These are phyloP conservation scores for Tragulus kanchil DNA, from an alignment of 2,113 vertebrate genomes.

Conservation along the genomic window DNA sequence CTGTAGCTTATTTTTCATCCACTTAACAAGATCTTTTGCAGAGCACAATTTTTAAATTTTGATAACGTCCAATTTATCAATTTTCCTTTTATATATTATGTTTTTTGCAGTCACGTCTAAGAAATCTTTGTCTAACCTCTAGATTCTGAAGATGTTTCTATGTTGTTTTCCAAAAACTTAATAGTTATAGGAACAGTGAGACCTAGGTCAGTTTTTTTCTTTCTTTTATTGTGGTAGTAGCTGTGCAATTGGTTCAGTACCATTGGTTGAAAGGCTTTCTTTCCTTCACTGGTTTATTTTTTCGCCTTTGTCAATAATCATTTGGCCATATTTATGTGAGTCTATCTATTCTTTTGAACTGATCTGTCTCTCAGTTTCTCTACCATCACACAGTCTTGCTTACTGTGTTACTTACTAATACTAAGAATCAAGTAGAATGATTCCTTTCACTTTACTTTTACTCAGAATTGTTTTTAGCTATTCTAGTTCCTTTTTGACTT, in stretches of 20 bases:
- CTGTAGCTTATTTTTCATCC: not conserved
- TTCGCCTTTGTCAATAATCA: not conserved
- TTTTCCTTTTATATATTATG: not conserved
- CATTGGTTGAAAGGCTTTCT: not conserved
- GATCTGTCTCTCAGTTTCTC: not conserved
- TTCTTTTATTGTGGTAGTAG: not conserved
- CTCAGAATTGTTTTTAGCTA: not conserved
- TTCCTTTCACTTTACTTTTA: not conserved
- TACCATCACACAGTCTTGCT: not conserved
- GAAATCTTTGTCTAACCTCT: not conserved
- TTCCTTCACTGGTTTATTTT: not conserved
- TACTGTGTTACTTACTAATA: not conserved
- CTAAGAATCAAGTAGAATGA: not conserved
- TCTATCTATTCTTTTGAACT: not conserved
- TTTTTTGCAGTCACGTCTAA: conserved; percentile 31
- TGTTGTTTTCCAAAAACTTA: not conserved
- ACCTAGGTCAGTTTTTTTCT: not conserved
- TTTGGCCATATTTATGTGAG: not conserved
- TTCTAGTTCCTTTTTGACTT: conserved; percentile 34
- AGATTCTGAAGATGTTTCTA: not conserved
- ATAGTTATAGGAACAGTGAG: not conserved
- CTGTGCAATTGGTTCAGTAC: not conserved
- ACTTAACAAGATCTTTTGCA: not conserved
- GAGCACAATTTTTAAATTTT: not conserved
- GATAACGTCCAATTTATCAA: not conserved